Evolutionary conservation across 2,113 vertebrate genomes (phyloP).

Genomic region (Dasyurus viverrinus): DNA sequence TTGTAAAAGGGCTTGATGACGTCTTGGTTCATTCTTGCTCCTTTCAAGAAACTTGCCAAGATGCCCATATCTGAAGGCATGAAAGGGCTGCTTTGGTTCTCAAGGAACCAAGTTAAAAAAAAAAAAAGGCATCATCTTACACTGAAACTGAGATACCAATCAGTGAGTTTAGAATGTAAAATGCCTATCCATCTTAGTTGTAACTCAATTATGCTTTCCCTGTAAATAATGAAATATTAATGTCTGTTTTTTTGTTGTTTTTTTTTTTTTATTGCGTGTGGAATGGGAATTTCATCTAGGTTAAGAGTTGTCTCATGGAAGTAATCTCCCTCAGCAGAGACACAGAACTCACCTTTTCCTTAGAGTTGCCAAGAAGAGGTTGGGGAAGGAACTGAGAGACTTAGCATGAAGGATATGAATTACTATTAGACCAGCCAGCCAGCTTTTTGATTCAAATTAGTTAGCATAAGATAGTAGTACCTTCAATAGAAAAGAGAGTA

Average conservation of each 20-base stretch:
- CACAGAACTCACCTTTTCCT: not conserved
- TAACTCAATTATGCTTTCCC: not conserved
- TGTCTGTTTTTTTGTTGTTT: not conserved
- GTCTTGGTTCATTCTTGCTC: constrained; percentile 21
- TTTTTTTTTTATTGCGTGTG: not conserved
- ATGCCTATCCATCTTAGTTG: not conserved
- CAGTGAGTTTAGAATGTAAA: not conserved
- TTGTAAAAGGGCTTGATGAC: not conserved
- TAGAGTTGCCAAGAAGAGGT: not conserved
- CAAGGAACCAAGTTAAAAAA: not conserved
- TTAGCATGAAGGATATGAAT: not conserved
- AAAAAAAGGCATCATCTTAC: not conserved
- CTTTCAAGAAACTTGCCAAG: constrained; percentile 31
- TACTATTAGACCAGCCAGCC: not conserved
- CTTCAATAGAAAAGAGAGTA: not conserved
- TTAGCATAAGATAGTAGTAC: not conserved
- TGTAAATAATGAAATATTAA: not conserved
- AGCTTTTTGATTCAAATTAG: not conserved
- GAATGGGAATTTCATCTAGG: not conserved
- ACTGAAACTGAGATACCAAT: constrained; percentile 8
- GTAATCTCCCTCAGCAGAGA: not conserved
- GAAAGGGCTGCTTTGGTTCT: constrained; percentile 20
- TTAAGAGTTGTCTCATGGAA: not conserved
- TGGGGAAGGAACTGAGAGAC: too few relatives aligned
- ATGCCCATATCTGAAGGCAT: constrained; percentile 8